A percentile compares a stretch with the other conserved stretches of the same genome.
phyloP scores from a whole-genome alignment of 2,113 vertebrate species.

The Chamaea fasciata region DNA sequence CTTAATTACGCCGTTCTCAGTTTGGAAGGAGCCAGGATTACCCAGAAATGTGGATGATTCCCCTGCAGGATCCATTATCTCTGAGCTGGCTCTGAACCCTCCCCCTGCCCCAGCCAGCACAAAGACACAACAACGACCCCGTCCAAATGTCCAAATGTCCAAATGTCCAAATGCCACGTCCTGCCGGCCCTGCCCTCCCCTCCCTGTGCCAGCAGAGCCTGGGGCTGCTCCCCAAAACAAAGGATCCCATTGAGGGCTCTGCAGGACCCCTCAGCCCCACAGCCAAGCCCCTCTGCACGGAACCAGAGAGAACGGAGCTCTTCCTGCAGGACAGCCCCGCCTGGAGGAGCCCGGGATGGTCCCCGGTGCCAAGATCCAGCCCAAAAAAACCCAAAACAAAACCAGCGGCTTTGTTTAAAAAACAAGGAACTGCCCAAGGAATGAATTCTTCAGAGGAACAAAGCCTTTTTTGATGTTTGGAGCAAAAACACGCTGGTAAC shows the following conservation, averaged over 20 bases:
- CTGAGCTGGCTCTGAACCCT: neutral
- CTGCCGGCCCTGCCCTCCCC: neutral
- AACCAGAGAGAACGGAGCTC: neutral
- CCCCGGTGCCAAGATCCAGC: neutral
- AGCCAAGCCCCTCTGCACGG: neutral
- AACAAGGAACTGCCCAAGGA: constrained; percentile 36
- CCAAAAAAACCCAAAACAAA: neutral
- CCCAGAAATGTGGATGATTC: neutral
- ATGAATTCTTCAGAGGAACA: constrained; percentile 22
- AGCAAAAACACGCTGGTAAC: neutral
- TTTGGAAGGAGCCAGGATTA: neutral
- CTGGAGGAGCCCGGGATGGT: neutral
- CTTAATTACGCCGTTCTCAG: too few species aligned
- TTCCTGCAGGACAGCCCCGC: neutral
- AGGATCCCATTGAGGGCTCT: constrained; percentile 28
- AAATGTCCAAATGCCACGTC: neutral
- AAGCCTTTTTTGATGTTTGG: constrained; percentile 46
- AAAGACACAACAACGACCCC: neutral
- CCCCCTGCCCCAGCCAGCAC: neutral
- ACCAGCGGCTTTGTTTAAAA: constrained; percentile 10
- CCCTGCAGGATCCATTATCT: neutral
- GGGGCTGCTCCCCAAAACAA: neutral
- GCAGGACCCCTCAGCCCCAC: neutral
- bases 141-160: too few species aligned
- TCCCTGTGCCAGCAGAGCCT: neutral